Percentiles rank a stretch among this genome's conserved stretches.
Conservation (phyloP, 2,113 vertebrate species). For the Argyrosomus japonicus region DNA sequence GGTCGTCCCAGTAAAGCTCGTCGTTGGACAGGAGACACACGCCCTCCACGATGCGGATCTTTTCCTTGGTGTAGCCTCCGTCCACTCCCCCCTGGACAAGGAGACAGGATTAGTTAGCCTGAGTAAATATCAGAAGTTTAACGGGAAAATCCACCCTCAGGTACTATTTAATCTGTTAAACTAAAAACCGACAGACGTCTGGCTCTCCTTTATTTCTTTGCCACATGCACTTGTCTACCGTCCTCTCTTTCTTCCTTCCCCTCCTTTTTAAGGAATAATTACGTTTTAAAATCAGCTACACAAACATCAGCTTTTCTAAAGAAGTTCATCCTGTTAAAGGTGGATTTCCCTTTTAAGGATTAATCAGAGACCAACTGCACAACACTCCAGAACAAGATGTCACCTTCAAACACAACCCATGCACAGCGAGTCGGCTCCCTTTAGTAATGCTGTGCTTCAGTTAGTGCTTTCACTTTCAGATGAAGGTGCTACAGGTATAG, state of each 20-base stretch:
- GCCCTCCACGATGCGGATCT: slow-evolving; percentile 97
- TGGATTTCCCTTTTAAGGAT: slow-evolving; percentile 19
- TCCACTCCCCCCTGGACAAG: slow-evolving; percentile 88
- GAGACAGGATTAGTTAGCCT: background rate
- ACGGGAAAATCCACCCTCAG: slow-evolving; percentile 26
- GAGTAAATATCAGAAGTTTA: background rate
- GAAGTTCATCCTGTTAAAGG: slow-evolving; percentile 7
- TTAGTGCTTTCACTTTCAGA: slow-evolving; percentile 24
- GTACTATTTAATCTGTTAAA: background rate
- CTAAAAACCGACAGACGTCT: background rate
- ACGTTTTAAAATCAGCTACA: background rate
- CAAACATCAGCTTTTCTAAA: background rate
- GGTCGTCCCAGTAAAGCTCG: slow-evolving; percentile 96
- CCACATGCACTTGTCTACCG: background rate
- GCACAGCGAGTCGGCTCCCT: slow-evolving; percentile 25
- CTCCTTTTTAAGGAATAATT: background rate
- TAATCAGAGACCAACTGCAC: slow-evolving; percentile 27
- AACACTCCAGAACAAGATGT: slow-evolving; percentile 46
- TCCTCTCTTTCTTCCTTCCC: background rate
- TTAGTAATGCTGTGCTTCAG: slow-evolving; percentile 7
- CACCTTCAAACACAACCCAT: slow-evolving; percentile 50
- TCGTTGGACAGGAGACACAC: slow-evolving; percentile 95
- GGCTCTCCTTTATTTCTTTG: background rate
- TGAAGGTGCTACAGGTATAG: slow-evolving; percentile 16
- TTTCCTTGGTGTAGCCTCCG: slow-evolving; percentile 94